Evolutionary conservation across 2,113 vertebrate species (phyloP).

Genomic region (Nothoprocta pentlandii): DNA sequence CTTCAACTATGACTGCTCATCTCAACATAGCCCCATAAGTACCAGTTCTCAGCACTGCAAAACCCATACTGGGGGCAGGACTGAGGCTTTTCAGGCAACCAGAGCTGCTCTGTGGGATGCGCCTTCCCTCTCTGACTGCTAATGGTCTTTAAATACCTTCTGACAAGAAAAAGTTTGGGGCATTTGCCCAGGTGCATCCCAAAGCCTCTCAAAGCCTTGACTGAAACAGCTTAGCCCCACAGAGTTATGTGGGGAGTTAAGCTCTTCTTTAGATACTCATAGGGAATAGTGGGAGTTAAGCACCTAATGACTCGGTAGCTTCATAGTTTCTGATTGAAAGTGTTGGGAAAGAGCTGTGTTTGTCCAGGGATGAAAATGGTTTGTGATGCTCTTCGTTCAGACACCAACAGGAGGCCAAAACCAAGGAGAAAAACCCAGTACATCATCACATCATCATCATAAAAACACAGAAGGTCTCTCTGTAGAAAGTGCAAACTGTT

Average conservation of each 20-base stretch:
- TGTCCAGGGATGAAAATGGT: constrained; percentile 7
- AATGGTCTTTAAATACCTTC: not conserved
- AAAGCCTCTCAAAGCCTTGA: not conserved
- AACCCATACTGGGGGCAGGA: not conserved
- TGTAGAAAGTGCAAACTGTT: too few species aligned
- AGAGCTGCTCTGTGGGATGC: not conserved
- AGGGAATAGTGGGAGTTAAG: not conserved
- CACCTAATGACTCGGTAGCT: constrained; percentile 8
- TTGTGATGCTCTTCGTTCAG: not conserved
- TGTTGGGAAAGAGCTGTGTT: constrained; percentile 21
- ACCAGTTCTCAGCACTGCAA: not conserved
- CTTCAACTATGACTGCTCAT: not conserved
- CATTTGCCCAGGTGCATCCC: not conserved
- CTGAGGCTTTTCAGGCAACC: not conserved
- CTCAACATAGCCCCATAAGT: not conserved
- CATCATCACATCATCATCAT: not conserved
- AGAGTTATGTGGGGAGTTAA: not conserved
- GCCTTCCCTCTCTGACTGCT: not conserved
- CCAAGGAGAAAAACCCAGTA: not conserved
- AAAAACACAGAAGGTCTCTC: too few species aligned
- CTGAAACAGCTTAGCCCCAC: not conserved
- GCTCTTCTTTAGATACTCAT: not conserved
- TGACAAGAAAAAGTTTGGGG: not conserved
- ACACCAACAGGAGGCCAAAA: not conserved
- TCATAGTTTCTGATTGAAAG: not conserved